A percentile compares a stretch with the other conserved stretches of the same genome.
Evolutionary conservation across 2,797 vertebrate genomes (phyloP).

Genomic region (Tragopan temminckii): DNA sequence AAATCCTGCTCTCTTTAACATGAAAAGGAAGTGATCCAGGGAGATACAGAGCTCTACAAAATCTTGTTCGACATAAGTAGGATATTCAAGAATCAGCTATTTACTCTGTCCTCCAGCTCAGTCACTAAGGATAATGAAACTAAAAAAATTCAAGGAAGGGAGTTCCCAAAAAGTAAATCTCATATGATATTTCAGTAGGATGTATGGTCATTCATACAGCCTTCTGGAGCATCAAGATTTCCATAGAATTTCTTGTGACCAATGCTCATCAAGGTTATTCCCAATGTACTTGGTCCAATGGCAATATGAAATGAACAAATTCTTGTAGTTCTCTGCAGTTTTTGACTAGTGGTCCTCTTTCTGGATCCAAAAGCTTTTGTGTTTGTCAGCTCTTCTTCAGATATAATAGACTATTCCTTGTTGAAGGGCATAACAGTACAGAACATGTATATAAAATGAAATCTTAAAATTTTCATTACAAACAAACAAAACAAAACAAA

Average conservation of each 20-base stretch:
- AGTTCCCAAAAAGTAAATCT: not conserved
- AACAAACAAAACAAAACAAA: not conserved
- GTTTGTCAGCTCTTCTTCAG: not conserved
- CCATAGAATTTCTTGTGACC: not conserved
- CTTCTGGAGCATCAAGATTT: not conserved
- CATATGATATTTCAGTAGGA: not conserved
- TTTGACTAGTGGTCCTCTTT: not conserved
- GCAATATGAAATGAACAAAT: not conserved
- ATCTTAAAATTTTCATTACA: not conserved
- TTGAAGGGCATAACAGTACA: not conserved
- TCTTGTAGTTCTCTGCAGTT: not conserved
- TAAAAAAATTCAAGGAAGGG: not conserved
- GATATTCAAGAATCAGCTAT: accelerated
- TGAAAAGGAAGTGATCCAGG: accelerated
- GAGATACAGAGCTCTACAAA: not conserved
- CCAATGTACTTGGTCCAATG: not conserved
- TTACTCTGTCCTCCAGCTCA: not conserved
- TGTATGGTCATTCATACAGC: not conserved
- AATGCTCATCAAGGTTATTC: not conserved
- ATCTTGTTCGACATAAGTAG: not conserved
- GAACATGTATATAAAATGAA: not conserved
- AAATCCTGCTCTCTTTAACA: not conserved
- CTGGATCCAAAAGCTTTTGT: accelerated
- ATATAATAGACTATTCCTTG: not conserved
- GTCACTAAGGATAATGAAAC: not conserved